Evolutionary conservation across 1,140 invertebrate species (phyloP).

Genomic region (Drosophila nasuta): DNA sequence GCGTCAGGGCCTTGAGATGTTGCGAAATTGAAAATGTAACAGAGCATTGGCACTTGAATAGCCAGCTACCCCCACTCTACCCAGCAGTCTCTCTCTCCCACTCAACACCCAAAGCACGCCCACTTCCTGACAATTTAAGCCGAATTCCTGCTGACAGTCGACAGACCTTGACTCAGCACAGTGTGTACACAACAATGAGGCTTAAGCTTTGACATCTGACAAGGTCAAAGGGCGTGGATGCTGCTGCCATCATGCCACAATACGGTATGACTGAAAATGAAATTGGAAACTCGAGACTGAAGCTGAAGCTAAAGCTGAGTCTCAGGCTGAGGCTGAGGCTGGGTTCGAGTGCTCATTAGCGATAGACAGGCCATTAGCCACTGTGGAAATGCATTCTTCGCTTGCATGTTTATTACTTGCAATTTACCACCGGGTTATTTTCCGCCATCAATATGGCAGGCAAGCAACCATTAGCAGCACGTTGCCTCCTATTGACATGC

Average conservation of each 20-base stretch:
- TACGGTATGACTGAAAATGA: background rate
- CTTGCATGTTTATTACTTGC: slow-evolving; percentile 57
- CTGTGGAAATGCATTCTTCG: slow-evolving; percentile 41
- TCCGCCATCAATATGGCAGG: slow-evolving; percentile 50
- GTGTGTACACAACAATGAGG: slow-evolving; percentile 36
- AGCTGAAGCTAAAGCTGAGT: no score
- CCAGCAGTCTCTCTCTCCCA: background rate
- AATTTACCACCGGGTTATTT: slow-evolving; percentile 40
- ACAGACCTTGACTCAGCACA: slow-evolving; percentile 13
- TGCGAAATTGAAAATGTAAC: slow-evolving; percentile 68
- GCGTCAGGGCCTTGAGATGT: slow-evolving; percentile 55
- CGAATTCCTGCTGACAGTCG: slow-evolving; percentile 62
- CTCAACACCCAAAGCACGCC: background rate
- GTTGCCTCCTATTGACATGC: slow-evolving; percentile 39
- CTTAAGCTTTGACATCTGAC: slow-evolving; percentile 67
- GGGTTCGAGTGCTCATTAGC: slow-evolving; percentile 49
- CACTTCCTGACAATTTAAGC: slow-evolving; percentile 68
- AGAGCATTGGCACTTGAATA: slow-evolving; percentile 36
- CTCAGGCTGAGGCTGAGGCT: background rate
- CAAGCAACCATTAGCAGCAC: slow-evolving; percentile 58
- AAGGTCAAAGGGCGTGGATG: slow-evolving; percentile 63
- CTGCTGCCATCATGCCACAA: slow-evolving; percentile 14
- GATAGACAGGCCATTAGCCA: slow-evolving; percentile 19
- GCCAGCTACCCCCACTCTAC: background rate
- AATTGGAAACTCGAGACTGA: no score